Evolutionary conservation across 92 coral and sea anemone genomes (phyloP).

Genomic region (Heliopora coerulea): DNA sequence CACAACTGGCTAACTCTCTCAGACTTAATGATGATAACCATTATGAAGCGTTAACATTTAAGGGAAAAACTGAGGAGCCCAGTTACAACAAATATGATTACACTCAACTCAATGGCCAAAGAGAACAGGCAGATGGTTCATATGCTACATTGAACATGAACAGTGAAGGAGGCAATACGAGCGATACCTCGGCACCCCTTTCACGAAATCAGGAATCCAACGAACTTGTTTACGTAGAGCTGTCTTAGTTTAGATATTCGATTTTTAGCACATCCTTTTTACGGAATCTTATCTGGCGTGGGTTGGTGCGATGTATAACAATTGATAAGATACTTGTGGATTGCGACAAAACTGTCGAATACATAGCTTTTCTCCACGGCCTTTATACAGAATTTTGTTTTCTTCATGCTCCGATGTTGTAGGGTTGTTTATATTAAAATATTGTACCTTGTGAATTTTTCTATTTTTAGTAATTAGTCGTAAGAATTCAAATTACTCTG

Average conservation of each 20-base stretch:
- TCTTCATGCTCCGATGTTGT: no score
- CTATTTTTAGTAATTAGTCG: no score
- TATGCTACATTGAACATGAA: constrained; percentile 6
- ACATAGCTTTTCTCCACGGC: no score
- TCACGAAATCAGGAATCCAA: neutral
- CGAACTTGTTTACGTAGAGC: neutral
- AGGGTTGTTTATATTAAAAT: no score
- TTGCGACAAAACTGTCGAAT: no score
- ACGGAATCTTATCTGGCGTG: no score
- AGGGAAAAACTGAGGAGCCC: neutral
- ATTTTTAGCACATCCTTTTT: no score
- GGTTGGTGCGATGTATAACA: no score
- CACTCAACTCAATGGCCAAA: neutral
- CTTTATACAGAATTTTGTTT: no score
- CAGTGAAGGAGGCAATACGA: neutral
- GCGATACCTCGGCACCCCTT: neutral
- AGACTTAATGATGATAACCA: constrained; percentile 8
- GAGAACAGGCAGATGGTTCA: neutral
- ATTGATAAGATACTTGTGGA: no score
- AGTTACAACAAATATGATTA: neutral
- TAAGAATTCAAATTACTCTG: no score
- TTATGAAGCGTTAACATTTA: constrained; percentile 9
- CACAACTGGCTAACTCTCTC: constrained; percentile 20
- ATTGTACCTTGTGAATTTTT: no score
- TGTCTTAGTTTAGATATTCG: neutral